Base-by-base conservation (phyloP, 2,797 vertebrate genomes). In the Hippocampus kuda region DNA sequence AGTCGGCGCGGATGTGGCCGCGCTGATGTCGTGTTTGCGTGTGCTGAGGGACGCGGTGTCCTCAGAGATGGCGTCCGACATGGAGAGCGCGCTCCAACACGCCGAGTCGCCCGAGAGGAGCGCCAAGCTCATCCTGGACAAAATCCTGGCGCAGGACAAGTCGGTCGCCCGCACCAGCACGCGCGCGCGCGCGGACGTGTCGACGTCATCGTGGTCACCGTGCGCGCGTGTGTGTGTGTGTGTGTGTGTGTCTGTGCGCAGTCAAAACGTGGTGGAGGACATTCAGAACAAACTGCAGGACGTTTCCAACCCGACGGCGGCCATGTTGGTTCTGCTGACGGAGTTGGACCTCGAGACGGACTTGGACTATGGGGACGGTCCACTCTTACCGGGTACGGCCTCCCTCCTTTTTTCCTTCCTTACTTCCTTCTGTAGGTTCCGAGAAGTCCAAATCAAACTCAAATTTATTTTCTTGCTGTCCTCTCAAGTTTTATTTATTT, bases 271-370 rank as follows among this genome's bases (percentile, higher is more conserved):
- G 30, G 89, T 95, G 24, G 92, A 93, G 65, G 93, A 98, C 56
- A 91, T 98, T 72, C 92, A 92, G 83, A 94, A 93, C 89, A 97
- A 94, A 77, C 87, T 99, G 48, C 94, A 97, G 83, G 93, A 97
- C 75, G 85, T 98, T 59, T 86, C 91, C 3, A 97, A 93, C 85
- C 95, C 94, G 0, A 66, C 86, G 69, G 89, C 88, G 0, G 93
- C 94, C 68, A 94, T 98, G 68, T 90, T 86, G 0, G 78, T 91
- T 27, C 89, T 98, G 53, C 88, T 96, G 73, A 89, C 93, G 46
- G 95, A 98, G 72, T 90, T 99, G 92, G 95, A 99, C 86, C 93
- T 97, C 0, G 97, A 98, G 87, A 92, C 91, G 0, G 95, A 96
- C 0, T 10, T 88, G 0, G 95, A 96, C 62, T 72, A 88, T 10